Base-by-base conservation (phyloP, 2,113 vertebrate genomes). In the Neolamprologus toae region DNA sequence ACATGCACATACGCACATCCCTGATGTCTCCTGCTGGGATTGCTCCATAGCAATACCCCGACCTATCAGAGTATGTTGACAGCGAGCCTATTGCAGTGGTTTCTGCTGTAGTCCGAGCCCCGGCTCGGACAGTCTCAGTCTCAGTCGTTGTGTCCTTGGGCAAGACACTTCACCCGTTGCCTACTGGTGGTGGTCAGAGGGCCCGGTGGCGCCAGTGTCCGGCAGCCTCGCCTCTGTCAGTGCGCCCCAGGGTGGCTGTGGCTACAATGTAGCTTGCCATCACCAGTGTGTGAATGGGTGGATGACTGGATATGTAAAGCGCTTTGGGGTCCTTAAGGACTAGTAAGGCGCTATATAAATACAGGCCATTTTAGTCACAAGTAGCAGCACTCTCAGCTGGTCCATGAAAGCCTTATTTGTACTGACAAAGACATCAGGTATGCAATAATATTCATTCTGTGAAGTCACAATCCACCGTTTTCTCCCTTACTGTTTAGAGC, bases 11-110 rank as follows among this genome's bases (percentile, higher is more conserved):
- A 80, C 37, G 33, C 76, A 84, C 57, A 68, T 23, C 42, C 28
- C 61, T 88, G 85, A 92, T 80, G 87, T 84, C 73, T 83, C 83
- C 86, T 82, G 78, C 90, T 83, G 84, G 88, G 85, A 93, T 87
- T 86, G 83, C 85, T 89, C 83, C 80, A 84, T 82, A 88, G 88
- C 47, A 89, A 92, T 80, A 21, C 33, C 23, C 79, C 61, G 79
- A 87, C 90, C 92, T 80, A 83, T 84, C 88, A 85, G 40, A 33
- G 26, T 59, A 53, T 84, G 33, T 21, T 81, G 87, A 92, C 85
- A 92, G 87, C 5, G 33, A 87, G 82, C 84, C 83, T 86, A 92
- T 88, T 89, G 84, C 84, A 86, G 84, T 80, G 81, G 42, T 91
- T 93, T 89, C 88, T 86, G 90, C 35, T 28, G 82, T 47, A 84